Conservation (phyloP, 1,140 invertebrate species). For the Drosophila lowei region DNA sequence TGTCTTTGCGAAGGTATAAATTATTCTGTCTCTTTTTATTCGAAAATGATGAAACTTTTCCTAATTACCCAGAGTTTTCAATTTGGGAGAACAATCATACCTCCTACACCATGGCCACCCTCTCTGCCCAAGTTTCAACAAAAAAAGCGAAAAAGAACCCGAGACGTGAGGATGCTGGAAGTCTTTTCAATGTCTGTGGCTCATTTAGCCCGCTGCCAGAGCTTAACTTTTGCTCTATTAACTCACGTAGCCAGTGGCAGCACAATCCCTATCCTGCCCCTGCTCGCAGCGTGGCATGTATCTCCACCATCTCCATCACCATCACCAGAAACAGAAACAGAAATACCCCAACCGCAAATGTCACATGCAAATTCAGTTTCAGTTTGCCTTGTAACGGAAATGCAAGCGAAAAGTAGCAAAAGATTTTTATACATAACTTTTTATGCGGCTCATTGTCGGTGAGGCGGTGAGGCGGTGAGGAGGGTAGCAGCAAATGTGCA, state of each 20-base stretch:
- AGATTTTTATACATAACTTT: constrained; percentile 69
- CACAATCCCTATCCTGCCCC: neutral
- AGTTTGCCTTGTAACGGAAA: constrained; percentile 67
- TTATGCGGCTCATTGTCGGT: constrained; percentile 63
- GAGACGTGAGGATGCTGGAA: constrained; percentile 6
- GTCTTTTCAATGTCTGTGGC: constrained; percentile 13
- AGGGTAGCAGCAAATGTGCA: neutral
- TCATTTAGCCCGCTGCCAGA: constrained; percentile 1
- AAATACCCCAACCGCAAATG: constrained; percentile 53
- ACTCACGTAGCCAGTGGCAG: constrained; percentile 6
- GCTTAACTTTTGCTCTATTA: constrained; percentile 30
- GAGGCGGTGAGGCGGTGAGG: neutral
- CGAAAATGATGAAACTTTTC: no score
- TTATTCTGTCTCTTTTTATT: no score
- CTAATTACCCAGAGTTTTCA: no score
- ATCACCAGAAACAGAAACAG: constrained; percentile 15
- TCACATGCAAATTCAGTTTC: constrained; percentile 67
- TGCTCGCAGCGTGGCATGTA: neutral
- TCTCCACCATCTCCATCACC: constrained; percentile 9
- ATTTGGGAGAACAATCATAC: no score
- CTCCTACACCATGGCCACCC: no score
- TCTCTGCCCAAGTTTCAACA: neutral
- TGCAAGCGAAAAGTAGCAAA: constrained; percentile 68
- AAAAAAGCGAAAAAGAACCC: neutral
- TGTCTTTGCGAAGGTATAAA: no score